Conservation (phyloP, 64 coral and sea anemone genomes). For the Platygyra sinensis region DNA sequence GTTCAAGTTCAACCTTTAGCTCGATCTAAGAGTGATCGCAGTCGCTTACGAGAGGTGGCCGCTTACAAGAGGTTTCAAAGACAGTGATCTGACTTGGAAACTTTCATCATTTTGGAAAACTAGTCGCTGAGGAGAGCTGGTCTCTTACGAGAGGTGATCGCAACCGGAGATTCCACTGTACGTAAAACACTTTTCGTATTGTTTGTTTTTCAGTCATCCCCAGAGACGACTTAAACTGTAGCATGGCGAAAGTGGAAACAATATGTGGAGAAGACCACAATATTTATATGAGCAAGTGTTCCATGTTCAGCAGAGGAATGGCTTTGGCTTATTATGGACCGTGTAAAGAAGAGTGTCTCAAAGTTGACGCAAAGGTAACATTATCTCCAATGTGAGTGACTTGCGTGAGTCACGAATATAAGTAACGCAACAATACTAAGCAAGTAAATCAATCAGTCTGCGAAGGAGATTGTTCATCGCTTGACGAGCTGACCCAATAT, state of each 20-base stretch:
- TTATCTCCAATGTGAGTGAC: not conserved
- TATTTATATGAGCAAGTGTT: constrained; percentile 64
- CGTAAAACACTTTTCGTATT: not conserved
- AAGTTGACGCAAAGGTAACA: constrained; percentile 15
- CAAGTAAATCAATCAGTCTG: too few relatives aligned
- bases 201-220: constrained; percentile 37
- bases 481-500: too few relatives aligned
- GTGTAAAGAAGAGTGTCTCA: constrained; percentile 59
- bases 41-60: too few relatives aligned
- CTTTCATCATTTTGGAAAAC: too few relatives aligned
- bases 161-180: too few relatives aligned
- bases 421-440: not conserved
- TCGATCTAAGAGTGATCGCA: too few relatives aligned
- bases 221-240: constrained; percentile 8
- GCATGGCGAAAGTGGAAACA: not conserved
- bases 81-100: too few relatives aligned
- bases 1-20: too few relatives aligned
- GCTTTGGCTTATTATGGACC: constrained; percentile 73
- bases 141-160: too few relatives aligned
- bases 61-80: too few relatives aligned
- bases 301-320: constrained; percentile 37
- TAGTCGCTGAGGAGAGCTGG: too few relatives aligned
- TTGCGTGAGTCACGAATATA: not conserved
- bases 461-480: too few relatives aligned
- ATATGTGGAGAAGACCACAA: constrained; percentile 77